Conservation (phyloP, 2,888 invertebrate species). For the Euspilapteryx auroguttella region DNA sequence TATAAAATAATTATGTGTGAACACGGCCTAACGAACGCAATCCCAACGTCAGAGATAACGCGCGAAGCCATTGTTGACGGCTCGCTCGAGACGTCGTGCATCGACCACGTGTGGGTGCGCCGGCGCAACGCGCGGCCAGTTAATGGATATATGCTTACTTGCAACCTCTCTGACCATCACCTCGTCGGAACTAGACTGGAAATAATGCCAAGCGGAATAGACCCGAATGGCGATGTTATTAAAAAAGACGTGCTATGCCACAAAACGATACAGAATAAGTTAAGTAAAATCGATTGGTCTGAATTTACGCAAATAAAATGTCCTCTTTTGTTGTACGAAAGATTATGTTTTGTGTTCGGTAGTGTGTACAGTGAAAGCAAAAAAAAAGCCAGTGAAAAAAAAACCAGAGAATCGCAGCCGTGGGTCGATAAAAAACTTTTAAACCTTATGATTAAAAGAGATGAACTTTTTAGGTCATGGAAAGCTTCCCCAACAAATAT, state of each 20-base stretch:
- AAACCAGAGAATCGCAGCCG: background rate
- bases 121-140: background rate
- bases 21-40: background rate
- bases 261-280: background rate
- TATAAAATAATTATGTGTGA: no score
- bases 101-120: slow-evolving; percentile 1
- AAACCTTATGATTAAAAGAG: background rate
- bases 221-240: background rate
- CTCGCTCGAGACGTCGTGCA: no score
- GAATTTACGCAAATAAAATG: background rate
- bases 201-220: background rate
- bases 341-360: background rate
- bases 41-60: background rate
- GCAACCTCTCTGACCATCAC: slow-evolving; percentile 1
- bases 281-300: background rate
- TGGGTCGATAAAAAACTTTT: background rate
- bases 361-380: background rate
- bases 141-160: background rate
- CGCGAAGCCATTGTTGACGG: background rate
- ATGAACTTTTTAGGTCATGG: slow-evolving; percentile 1
- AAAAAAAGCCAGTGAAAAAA: background rate
- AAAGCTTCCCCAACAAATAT: background rate
- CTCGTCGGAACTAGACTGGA: background rate
- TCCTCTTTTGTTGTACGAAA: background rate
- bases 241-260: background rate